These are phyloP conservation scores for Mareca penelope DNA, from an alignment of 2,797 vertebrate species.

Conservation along the genomic window DNA sequence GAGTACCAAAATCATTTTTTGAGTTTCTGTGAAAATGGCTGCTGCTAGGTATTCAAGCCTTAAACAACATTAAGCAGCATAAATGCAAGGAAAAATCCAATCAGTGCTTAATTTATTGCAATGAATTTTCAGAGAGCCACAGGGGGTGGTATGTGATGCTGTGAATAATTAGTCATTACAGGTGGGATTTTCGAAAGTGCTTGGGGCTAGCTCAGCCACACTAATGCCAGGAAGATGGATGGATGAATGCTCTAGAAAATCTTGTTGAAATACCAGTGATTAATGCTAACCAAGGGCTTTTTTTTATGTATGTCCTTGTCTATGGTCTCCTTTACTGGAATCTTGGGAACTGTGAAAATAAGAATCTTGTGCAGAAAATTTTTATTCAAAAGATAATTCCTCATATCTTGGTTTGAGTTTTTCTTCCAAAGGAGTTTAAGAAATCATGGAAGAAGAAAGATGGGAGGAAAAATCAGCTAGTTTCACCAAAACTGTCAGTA, in stretches of 20 bases:
- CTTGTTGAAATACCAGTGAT: neutral
- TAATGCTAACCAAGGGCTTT: neutral
- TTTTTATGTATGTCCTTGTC: neutral
- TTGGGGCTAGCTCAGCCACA: neutral
- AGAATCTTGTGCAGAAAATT: neutral
- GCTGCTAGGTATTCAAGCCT: neutral
- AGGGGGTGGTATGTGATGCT: neutral
- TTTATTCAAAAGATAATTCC: neutral
- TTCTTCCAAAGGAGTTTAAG: neutral
- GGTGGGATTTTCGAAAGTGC: neutral
- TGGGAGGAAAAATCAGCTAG: neutral
- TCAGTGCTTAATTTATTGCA: neutral
- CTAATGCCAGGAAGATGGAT: slow-evolving; percentile 1
- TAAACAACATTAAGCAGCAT: neutral
- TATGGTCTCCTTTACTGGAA: neutral
- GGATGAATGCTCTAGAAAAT: neutral
- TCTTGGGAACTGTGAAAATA: neutral
- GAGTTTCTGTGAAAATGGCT: fast-evolving
- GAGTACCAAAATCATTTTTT: neutral
- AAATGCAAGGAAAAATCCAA: neutral
- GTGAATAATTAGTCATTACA: neutral
- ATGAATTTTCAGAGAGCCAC: neutral
- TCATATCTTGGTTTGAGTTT: neutral
- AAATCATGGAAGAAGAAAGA: neutral
- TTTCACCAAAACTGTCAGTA: neutral